phyloP scores from a whole-genome alignment of 2,888 invertebrate genomes.

The Dryococelus australis region DNA sequence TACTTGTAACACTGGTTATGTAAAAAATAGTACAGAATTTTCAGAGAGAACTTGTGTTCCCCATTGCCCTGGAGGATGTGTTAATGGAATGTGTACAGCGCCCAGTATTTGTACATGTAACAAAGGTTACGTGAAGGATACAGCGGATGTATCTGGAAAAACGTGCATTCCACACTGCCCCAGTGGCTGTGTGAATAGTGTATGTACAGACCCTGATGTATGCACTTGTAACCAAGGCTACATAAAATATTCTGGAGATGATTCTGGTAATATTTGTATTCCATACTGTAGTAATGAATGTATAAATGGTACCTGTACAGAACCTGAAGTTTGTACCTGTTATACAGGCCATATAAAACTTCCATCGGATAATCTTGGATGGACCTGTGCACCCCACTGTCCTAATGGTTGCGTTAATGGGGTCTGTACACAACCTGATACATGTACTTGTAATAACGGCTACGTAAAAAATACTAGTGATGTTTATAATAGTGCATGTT shows the following conservation, averaged over 20 bases:
- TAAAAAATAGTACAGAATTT: slow-evolving; percentile 50
- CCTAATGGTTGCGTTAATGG: slow-evolving; percentile 10
- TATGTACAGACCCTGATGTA: slow-evolving; percentile 62
- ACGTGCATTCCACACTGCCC: slow-evolving; percentile 48
- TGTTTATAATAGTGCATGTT: slow-evolving; percentile 51
- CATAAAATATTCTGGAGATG: slow-evolving; percentile 55
- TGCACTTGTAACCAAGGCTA: slow-evolving; percentile 64
- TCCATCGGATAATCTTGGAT: not conserved
- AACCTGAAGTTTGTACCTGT: slow-evolving; percentile 55
- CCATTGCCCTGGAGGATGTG: slow-evolving; percentile 55
- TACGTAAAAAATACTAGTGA: not conserved
- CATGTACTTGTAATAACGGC: not conserved
- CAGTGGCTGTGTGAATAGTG: slow-evolving; percentile 58
- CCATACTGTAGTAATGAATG: slow-evolving; percentile 39
- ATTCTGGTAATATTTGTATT: slow-evolving; percentile 47
- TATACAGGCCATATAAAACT: slow-evolving; percentile 40
- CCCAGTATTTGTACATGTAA: slow-evolving; percentile 51
- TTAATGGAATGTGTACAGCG: slow-evolving; percentile 36
- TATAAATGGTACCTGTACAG: slow-evolving; percentile 49
- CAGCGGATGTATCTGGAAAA: slow-evolving; percentile 53
- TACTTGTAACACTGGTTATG: slow-evolving; percentile 62
- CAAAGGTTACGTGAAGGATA: slow-evolving; percentile 58
- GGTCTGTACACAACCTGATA: not conserved
- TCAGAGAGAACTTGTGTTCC: not conserved
- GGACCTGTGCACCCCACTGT: not conserved